Base-by-base conservation (phyloP, 2,888 invertebrate genomes). In the Melanargia galathea region DNA sequence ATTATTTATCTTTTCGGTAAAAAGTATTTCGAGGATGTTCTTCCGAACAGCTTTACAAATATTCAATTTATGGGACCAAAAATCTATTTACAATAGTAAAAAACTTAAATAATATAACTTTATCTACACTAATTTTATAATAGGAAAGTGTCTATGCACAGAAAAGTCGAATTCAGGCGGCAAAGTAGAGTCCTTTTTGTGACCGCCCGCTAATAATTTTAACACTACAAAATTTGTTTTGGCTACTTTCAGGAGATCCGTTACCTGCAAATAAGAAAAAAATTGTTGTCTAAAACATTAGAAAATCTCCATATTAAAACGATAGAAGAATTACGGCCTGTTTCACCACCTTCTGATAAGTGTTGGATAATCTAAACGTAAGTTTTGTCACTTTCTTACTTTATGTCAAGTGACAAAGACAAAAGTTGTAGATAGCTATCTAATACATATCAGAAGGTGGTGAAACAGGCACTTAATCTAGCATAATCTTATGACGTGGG, bases 191-290 rank as follows among this genome's bases (percentile, higher is more conserved):
- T 97, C 97, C 75, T 95, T 95, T 83, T 97, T 97, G 84, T 98
- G 98, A 8, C 98, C 99, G 66, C 97, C 97, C 0, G 97, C 96
- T 69, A 99, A 87, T 65, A 99, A 91, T 86, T 98, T 98, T 86
- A 98, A 93, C 13, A 99, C 98, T 72, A 99, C 96, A 82, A 97
- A 98, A 92, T 99, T 99, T 0, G 97, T 98, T 92, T 99, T 99
- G 45, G 97, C 95, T 70, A 99, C 96, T 87, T 96, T 97, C 56
- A 98, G 91, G 69, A 98, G 93, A 79, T 96, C 96, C 30, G 93
- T 90, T 65, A 96, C 94, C 95, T 97, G 88, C 18, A 65, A 68
- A 49, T 16, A 45, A 48, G 18, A n/a, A 49, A 33, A 43, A 24
- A 43, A 10, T 6, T 30, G 30, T 30, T 30, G 30, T 30, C 40